A percentile compares a stretch with the other conserved stretches of the same genome.
These are phyloP conservation scores for Salvator merianae DNA, from an alignment of 2,113 vertebrate species.

Conservation along the genomic window DNA sequence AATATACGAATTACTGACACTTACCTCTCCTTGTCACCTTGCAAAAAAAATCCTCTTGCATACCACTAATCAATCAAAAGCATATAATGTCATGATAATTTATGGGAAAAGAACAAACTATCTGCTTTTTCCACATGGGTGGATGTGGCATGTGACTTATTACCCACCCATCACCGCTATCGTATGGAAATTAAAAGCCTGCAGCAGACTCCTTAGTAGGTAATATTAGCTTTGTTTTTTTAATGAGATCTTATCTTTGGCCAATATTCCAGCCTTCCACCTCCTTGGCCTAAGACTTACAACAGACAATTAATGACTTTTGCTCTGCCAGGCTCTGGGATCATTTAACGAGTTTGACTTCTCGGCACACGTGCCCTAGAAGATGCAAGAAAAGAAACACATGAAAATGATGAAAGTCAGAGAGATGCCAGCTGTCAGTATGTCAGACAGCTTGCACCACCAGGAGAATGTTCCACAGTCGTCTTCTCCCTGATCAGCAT, in stretches of 20 bases:
- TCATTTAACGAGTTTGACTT: not conserved
- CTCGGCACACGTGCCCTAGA: slow-evolving; percentile 8
- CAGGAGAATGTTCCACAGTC: not conserved
- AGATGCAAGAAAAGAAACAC: slow-evolving; percentile 13
- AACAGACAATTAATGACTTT: not conserved
- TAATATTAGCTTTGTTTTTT: not conserved
- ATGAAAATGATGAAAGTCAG: slow-evolving; percentile 32
- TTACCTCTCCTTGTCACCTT: not conserved
- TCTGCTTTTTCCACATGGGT: not conserved
- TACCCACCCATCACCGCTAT: not conserved
- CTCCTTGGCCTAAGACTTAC: not conserved
- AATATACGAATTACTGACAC: no score
- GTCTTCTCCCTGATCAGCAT: slow-evolving; percentile 13
- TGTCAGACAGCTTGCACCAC: slow-evolving; percentile 4
- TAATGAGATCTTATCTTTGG: slow-evolving; percentile 1
- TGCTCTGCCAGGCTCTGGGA: not conserved
- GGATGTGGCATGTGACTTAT: not conserved
- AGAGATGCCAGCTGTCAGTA: slow-evolving; percentile 11
- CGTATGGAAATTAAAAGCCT: not conserved
- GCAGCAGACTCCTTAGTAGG: not conserved
- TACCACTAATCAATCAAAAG: not conserved
- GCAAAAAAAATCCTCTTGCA: not conserved
- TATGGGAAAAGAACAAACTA: not conserved
- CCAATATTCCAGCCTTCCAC: not conserved
- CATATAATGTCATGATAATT: not conserved